phyloP scores from a whole-genome alignment of 1,140 invertebrate species.

The Drosophila ambigua region DNA sequence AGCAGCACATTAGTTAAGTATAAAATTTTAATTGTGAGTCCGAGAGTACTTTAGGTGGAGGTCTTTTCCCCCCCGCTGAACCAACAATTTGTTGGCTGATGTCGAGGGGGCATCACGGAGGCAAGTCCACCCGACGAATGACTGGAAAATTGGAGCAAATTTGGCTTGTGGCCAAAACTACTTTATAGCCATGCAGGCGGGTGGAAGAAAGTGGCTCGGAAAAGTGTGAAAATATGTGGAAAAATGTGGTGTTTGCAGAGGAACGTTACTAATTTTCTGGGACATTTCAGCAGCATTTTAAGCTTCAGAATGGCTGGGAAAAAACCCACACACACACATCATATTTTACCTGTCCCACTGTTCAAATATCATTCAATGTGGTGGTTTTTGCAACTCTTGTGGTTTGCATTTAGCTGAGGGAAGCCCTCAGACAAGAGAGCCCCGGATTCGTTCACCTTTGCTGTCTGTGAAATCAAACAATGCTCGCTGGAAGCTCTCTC shows the following conservation, averaged over 20 bases:
- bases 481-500: background rate
- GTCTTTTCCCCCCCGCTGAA: background rate
- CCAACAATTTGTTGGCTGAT: slow-evolving; percentile 49
- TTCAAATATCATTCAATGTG: too few species aligned
- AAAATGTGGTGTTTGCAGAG: too few species aligned
- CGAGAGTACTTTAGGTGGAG: slow-evolving; percentile 1
- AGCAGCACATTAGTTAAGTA: slow-evolving; percentile 62
- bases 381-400: too few species aligned
- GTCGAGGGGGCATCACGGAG: slow-evolving; percentile 5
- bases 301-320: too few species aligned
- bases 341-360: too few species aligned
- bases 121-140: background rate
- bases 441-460: background rate
- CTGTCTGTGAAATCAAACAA: slow-evolving; percentile 51
- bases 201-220: background rate
- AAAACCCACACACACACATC: too few species aligned
- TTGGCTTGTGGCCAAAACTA: slow-evolving; percentile 64
- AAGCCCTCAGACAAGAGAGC: too few species aligned
- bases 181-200: slow-evolving; percentile 53
- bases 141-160: slow-evolving; percentile 59
- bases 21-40: slow-evolving; percentile 61
- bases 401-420: slow-evolving; percentile 14
- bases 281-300: too few species aligned
- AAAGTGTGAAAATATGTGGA: too few species aligned
- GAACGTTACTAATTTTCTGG: too few species aligned